Evolutionary conservation across 2,113 vertebrate genomes (phyloP), one percentile per base, ranked within the genome.

Genomic region (Calidris pugnax): DNA sequence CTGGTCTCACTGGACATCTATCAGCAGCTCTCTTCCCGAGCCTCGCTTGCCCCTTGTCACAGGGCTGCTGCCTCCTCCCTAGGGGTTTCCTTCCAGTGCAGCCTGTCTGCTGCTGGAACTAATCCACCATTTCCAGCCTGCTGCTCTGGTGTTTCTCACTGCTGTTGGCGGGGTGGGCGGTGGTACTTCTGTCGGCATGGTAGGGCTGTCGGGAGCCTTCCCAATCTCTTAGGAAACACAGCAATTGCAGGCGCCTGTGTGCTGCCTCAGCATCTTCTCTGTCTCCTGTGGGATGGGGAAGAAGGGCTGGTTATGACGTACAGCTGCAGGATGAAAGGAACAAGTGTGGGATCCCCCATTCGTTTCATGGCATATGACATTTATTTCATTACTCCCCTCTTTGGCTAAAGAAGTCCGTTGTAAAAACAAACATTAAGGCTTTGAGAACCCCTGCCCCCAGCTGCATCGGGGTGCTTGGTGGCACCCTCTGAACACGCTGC

Each of bases 271-370:
- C 35, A 72, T 69, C 71, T 93, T 86, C 55, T n/a, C 68, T 87
- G 85, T 78, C 89, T 89, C 59, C 45, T 6, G 45, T 82, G 66
- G 71, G 71, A 56, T 72, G 45, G 15, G 28, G 56, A 48, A 74
- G 79, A 91, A 73, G 39, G n/a, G 17, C 48, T 87, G 59, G 75
- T 66, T 80, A 21, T 88, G 85, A 76, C 0, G 0, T 69, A 88
- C 72, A 94, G 63, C 71, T 73, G 78, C 59, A 57, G 89, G 72
- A 48, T 69, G 50, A 95, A 96, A 87, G 47, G 59, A 94, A 66
- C 41, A 69, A 96, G 79, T 92, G 90, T 95, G 86, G 76, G 63
- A 95, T 88, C 50, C 80, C 66, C 79, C n/a, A 21, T 41, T 88
- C 0, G 0, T 92, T 86, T 88, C 32, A 56, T 15, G n/a, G 45